Evolutionary conservation across 2,888 invertebrate genomes (phyloP), one percentile per base, ranked within the genome.

Genomic region (Bruchidius siliquastri): DNA sequence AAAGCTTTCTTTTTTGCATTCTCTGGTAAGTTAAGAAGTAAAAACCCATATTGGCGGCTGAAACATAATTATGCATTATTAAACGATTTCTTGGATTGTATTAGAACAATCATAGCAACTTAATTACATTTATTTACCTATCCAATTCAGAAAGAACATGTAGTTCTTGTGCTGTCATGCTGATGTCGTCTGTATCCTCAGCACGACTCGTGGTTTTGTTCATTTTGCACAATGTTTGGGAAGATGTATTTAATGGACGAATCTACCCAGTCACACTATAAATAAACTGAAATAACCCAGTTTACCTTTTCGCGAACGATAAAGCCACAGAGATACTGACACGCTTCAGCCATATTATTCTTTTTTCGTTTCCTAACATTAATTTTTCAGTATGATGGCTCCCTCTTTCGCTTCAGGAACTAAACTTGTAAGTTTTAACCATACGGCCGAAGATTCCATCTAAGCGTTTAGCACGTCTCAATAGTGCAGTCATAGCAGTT

Each of bases 41-140:
- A 87, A 85, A 96, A 96, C 69, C 97, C 97, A 90, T 95, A 97
- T 83, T 95, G 94, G 22, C 96, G 95, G 86, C 97, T 97, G 89
- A 77, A 90, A 90, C 73, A 76, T 70, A 21, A 76, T 22, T 21
- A 67, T 26, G 66, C 49, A 71, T n/a, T 71, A 20, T 72, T 77
- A 76, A 30, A 26, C 21, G n/a, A 13, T 22, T n/a, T 18, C 21
- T 26, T 30, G 10, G 20, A 68, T 72, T 32, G 1, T 49, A 13
- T 13, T 13, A 8, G 8, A 1, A 18, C 18, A 49, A 49, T 3
- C 49, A 49, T 1, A 49, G 18, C 49, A 49, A 49, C 13, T 22
- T 70, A 22, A 30, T 69, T 21, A 21, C n/a, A 22, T 74, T 22
- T 72, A 71, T 74, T 75, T 74, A 79, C 96, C 96, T 95, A 89